Conservation (phyloP, 1,140 invertebrate genomes). For the Coptotermes formosanus region DNA sequence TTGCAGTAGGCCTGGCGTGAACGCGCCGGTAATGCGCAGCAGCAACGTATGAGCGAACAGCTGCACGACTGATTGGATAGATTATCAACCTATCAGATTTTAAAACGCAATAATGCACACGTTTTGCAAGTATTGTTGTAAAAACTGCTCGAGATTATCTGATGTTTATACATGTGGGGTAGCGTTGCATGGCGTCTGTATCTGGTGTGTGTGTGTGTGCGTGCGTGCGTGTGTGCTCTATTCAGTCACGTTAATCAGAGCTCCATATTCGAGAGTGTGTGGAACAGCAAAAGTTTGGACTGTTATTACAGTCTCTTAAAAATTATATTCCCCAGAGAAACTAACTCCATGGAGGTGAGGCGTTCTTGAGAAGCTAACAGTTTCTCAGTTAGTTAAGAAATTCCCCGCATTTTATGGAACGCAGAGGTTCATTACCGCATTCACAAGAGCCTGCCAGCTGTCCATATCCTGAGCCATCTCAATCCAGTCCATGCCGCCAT, state of each 20-base stretch:
- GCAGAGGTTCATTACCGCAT: too few relatives aligned
- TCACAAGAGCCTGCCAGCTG: too few relatives aligned
- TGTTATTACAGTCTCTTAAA: not conserved
- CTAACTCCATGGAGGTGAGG: too few relatives aligned
- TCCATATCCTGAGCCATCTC: too few relatives aligned
- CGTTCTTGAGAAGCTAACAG: too few relatives aligned
- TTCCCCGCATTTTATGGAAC: too few relatives aligned
- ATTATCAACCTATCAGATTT: not conserved
- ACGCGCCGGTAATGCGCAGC: not conserved
- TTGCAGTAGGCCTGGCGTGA: not conserved
- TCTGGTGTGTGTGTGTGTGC: too few relatives aligned
- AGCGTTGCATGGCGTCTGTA: too few relatives aligned
- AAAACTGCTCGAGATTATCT: not conserved
- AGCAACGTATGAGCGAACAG: not conserved
- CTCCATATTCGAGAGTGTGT: not conserved
- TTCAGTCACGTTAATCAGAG: not conserved
- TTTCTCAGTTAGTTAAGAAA: too few relatives aligned
- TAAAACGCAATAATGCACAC: not conserved
- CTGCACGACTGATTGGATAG: not conserved
- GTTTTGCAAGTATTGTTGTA: not conserved
- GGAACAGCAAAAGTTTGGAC: not conserved
- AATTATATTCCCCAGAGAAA: not conserved
- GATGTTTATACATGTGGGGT: not conserved
- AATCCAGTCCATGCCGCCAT: too few relatives aligned
- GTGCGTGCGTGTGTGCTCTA: too few relatives aligned